A percentile compares a stretch with the other conserved stretches of the same genome.
Evolutionary conservation across 2,113 vertebrate species (phyloP).

Genomic region (Eonycteris spelaea): DNA sequence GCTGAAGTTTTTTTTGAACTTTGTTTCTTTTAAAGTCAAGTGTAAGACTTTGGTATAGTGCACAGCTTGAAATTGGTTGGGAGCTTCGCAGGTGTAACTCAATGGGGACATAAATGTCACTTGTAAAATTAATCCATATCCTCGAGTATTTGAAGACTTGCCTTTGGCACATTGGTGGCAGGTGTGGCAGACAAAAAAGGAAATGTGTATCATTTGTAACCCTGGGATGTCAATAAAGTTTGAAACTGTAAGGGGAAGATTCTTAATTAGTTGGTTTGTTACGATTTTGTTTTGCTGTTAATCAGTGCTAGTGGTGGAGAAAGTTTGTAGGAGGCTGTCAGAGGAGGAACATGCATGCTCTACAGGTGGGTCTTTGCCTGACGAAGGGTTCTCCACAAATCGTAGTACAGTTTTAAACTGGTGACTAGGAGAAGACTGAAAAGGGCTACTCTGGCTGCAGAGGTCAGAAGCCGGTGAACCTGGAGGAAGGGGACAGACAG

Average conservation of each 20-base stretch:
- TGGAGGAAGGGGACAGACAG: not conserved
- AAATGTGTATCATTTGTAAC: constrained; percentile 54
- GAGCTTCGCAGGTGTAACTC: constrained; percentile 85
- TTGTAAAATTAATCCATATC: constrained; percentile 78
- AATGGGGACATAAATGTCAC: constrained; percentile 75
- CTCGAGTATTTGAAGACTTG: constrained; percentile 70
- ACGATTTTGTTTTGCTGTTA: constrained; percentile 25
- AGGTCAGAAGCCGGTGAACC: constrained; percentile 54
- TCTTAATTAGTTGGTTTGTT: not conserved
- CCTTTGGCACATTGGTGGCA: constrained; percentile 58
- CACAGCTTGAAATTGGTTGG: constrained; percentile 96
- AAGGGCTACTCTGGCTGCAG: constrained; percentile 40
- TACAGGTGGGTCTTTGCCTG: not conserved
- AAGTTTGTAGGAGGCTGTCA: constrained; percentile 36
- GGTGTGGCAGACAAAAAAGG: constrained; percentile 47
- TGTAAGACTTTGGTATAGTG: constrained; percentile 86
- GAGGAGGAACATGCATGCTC: not conserved
- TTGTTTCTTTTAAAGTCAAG: constrained; percentile 81
- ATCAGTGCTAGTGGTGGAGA: constrained; percentile 59
- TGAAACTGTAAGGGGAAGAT: constrained; percentile 52
- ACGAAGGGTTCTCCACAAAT: not conserved
- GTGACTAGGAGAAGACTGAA: not conserved
- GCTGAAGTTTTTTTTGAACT: constrained; percentile 67
- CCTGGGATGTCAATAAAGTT: constrained; percentile 47
- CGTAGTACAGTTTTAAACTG: not conserved